Conservation (phyloP, 1,140 invertebrate species). For the Scaptomyza graminum region DNA sequence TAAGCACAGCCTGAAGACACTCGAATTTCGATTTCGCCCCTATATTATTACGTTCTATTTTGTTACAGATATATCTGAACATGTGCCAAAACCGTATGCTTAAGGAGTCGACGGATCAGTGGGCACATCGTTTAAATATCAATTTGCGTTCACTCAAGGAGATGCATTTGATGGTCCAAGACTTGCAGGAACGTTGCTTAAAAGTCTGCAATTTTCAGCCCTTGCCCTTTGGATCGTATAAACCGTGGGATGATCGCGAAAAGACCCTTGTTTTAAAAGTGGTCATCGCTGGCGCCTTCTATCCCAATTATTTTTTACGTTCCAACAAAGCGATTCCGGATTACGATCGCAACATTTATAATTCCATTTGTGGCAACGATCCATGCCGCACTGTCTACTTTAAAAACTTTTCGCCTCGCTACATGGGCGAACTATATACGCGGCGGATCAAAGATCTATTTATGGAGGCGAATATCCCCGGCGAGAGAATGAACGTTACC, state of each 20-base stretch:
- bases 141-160: constrained; percentile 90
- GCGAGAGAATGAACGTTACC: constrained; percentile 85
- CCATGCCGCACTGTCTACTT: constrained; percentile 91
- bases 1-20: constrained; percentile 68
- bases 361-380: constrained; percentile 88
- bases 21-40: background rate
- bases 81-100: constrained; percentile 47
- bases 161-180: constrained; percentile 88
- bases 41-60: background rate
- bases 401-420: constrained; percentile 86
- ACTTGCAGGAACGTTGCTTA: constrained; percentile 87
- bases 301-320: constrained; percentile 94
- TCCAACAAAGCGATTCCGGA: constrained; percentile 84
- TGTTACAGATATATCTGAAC: constrained; percentile 48
- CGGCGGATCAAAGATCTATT: constrained; percentile 86
- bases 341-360: constrained; percentile 86
- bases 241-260: constrained; percentile 84
- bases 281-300: constrained; percentile 90
- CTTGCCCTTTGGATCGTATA: constrained; percentile 66
- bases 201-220: constrained; percentile 77
- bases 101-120: constrained; percentile 80
- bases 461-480: constrained; percentile 71
- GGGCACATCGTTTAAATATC: constrained; percentile 90
- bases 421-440: constrained; percentile 90
- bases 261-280: constrained; percentile 87